Base-by-base conservation (phyloP, 2,797 vertebrate species). In the Melanogrammus aeglefinus region DNA sequence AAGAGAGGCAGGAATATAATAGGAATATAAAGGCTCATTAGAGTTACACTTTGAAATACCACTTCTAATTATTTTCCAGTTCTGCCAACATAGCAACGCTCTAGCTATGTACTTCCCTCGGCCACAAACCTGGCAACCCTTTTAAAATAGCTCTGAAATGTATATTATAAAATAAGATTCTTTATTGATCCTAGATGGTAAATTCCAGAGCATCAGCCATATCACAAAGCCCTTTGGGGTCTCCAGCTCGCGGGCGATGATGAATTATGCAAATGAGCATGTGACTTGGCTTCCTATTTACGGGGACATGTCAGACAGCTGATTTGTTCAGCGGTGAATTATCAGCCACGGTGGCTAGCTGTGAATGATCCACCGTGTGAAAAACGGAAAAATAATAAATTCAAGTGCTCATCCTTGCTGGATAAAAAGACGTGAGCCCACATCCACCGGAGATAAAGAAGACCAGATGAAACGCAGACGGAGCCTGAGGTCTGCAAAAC, bases 1-100 rank as follows among this genome's bases (percentile, higher is more conserved):
- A 63, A 18, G 10, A 69, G 24, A 69, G 27, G 9, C 9, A n/a
- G n/a, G n/a, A 24, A 63, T 21, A 63, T 63, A 63, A 63, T 63
- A 63, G n/a, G n/a, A 24, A 69, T 27, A 27, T 69, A 69, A 12
- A 8, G n/a, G n/a, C 63, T 69, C 63, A 69, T 69, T 69, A 69
- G 24, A 27, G 63, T 69, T 27, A 69, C 63, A 69, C n/a, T 69
- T 69, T 69, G 63, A 69, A 69, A 69, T 69, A 24, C 63, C 63
- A 69, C 63, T 24, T 27, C 63, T 27, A 69, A 69, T 69, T 69
- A 69, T 27, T 69, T 69, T 69, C 63, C 27, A 27, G 24, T 27
- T n/a, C 24, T 69, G 63, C 24, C 3, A 12, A 63, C n/a, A n/a
- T 63, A 7, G 57, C 21, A 24, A 24, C 57, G 6, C 27, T 13